A percentile compares a stretch with the other conserved stretches of the same genome.
Conservation (phyloP, 1,140 invertebrate genomes). For the Neelides sp. region DNA sequence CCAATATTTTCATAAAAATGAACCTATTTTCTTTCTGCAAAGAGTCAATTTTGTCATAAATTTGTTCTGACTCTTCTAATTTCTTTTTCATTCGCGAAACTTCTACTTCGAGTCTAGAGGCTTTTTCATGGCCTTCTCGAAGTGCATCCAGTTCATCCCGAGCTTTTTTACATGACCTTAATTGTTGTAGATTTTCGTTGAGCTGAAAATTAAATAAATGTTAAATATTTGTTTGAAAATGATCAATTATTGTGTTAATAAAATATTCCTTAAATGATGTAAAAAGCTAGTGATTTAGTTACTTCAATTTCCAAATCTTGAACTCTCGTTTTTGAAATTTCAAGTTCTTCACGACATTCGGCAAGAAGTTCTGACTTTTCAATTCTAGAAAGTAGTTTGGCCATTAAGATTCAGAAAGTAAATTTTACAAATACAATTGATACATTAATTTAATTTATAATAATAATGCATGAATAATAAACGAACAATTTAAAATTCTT, state of each 20-base stretch:
- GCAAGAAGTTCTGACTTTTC: conserved; percentile 28
- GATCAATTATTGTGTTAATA: too few species aligned
- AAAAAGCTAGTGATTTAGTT: neutral
- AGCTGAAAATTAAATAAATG: conserved; percentile 11
- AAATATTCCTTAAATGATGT: too few species aligned
- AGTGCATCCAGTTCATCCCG: conserved; percentile 29
- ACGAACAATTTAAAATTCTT: conserved; percentile 1
- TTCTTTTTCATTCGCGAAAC: conserved; percentile 22
- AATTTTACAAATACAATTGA: neutral
- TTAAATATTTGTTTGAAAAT: neutral
- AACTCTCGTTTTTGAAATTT: conserved; percentile 21
- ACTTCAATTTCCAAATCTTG: conserved; percentile 20
- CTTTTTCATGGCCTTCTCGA: conserved; percentile 27
- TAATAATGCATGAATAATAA: neutral
- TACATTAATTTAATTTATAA: conserved; percentile 6
- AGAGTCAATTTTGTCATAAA: conserved; percentile 23
- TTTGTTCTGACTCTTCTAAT: conserved; percentile 27
- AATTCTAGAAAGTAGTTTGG: conserved; percentile 9
- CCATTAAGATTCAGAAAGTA: neutral
- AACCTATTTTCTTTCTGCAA: conserved; percentile 27
- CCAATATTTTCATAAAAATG: conserved; percentile 2
- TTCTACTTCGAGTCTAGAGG: conserved; percentile 21
- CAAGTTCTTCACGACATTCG: conserved; percentile 30
- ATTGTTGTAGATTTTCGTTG: conserved; percentile 12
- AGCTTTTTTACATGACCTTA: conserved; percentile 20